Conservation (phyloP, 2,888 invertebrate genomes). For the Limnephilus rhombicus region DNA sequence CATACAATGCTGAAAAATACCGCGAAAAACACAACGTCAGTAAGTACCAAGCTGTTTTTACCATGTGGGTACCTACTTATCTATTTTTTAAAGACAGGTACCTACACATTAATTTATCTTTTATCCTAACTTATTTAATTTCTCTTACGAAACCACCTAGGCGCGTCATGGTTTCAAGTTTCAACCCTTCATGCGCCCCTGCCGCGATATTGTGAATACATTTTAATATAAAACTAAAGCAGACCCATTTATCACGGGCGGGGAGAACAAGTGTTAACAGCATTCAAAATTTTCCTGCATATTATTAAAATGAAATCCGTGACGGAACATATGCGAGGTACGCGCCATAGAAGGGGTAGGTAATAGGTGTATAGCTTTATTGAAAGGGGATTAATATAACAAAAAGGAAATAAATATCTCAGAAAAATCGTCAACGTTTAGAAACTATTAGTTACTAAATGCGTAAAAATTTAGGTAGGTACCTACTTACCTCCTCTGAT, state of each 20-base stretch:
- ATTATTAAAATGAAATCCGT: slow-evolving; percentile 61
- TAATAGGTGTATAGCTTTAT: not conserved
- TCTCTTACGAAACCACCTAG: not conserved
- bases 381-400: not conserved
- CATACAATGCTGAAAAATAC: too few relatives aligned
- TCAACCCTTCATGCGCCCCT: slow-evolving; percentile 5
- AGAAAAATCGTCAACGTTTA: not conserved
- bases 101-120: not conserved
- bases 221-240: slow-evolving; percentile 46
- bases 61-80: not conserved
- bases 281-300: slow-evolving; percentile 60
- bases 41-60: not conserved
- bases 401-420: not conserved
- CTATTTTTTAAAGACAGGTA: not conserved
- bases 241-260: slow-evolving; percentile 50
- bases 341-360: slow-evolving; percentile 17
- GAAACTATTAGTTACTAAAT: too few relatives aligned
- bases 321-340: slow-evolving; percentile 61
- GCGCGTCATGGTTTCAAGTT: not conserved
- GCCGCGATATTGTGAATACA: slow-evolving; percentile 26
- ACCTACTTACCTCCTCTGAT: too few relatives aligned
- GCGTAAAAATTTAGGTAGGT: too few relatives aligned
- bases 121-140: not conserved
- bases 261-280: slow-evolving; percentile 64
- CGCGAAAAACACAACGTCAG: too few relatives aligned